phyloP scores from a whole-genome alignment of 2,888 invertebrate genomes.

The Eristalis pertinax region DNA sequence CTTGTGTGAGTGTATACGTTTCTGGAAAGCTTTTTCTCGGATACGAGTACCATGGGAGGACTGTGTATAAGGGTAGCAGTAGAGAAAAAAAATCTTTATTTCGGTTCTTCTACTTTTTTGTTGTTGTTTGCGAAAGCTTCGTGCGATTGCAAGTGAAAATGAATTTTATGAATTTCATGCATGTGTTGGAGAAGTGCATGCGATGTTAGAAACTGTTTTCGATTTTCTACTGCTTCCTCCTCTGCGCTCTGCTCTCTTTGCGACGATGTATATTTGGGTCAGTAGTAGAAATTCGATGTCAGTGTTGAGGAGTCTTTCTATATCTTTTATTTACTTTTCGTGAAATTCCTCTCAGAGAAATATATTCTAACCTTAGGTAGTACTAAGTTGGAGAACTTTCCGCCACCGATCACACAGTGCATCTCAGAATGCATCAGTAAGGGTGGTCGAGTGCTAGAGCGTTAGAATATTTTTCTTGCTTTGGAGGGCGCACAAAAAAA shows the following conservation, averaged over 20 bases:
- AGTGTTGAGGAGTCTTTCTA: slow-evolving; percentile 60
- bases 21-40: slow-evolving; percentile 62
- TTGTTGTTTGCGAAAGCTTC: slow-evolving; percentile 31
- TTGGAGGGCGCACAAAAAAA: slow-evolving; percentile 39
- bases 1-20: slow-evolving; percentile 50
- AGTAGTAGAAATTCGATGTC: slow-evolving; percentile 76
- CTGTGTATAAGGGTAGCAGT: not conserved
- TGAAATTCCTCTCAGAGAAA: slow-evolving; percentile 44
- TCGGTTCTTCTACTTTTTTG: slow-evolving; percentile 18
- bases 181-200: slow-evolving; percentile 67
- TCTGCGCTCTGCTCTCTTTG: slow-evolving; percentile 62
- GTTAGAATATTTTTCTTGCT: slow-evolving; percentile 41
- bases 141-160: slow-evolving; percentile 69
- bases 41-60: not conserved
- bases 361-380: slow-evolving; percentile 39
- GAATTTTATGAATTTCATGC: slow-evolving; percentile 63
- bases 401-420: slow-evolving; percentile 75
- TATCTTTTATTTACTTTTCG: slow-evolving; percentile 24
- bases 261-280: slow-evolving; percentile 77
- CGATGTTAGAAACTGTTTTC: slow-evolving; percentile 71
- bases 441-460: slow-evolving; percentile 71
- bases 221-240: slow-evolving; percentile 67
- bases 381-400: slow-evolving; percentile 60
- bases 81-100: slow-evolving; percentile 1
- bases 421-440: slow-evolving; percentile 76